Conservation (phyloP, 2,888 invertebrate species). For the Laspeyria flexula region DNA sequence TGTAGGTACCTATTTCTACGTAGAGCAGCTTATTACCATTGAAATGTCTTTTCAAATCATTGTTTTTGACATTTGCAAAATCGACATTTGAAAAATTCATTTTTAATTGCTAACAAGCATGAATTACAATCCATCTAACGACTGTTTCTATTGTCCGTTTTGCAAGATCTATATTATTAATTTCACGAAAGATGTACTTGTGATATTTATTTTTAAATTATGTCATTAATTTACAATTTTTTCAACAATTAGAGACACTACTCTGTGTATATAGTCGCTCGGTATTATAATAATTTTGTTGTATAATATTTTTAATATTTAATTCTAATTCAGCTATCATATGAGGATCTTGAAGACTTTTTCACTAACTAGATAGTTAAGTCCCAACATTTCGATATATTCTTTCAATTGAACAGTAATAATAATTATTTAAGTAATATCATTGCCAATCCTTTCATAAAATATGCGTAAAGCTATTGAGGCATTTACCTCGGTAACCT, state of each 20-base stretch:
- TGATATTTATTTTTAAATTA: too few relatives aligned
- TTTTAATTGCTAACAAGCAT: too few relatives aligned
- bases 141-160: too few relatives aligned
- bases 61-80: neutral
- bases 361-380: slow-evolving; percentile 34
- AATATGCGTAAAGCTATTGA: slow-evolving; percentile 19
- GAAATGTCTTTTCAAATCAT: neutral
- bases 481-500: slow-evolving; percentile 22
- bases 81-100: too few relatives aligned
- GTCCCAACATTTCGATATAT: slow-evolving; percentile 41
- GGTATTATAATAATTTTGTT: slow-evolving; percentile 22
- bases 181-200: too few relatives aligned
- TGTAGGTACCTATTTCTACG: too few relatives aligned
- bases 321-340: slow-evolving; percentile 38
- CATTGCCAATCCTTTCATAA: slow-evolving; percentile 17
- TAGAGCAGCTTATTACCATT: slow-evolving; percentile 16
- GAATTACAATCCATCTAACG: too few relatives aligned
- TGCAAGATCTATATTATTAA: too few relatives aligned
- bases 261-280: slow-evolving; percentile 25
- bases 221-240: too few relatives aligned
- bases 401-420: too few relatives aligned
- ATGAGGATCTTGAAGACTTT: slow-evolving; percentile 54
- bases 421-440: slow-evolving; percentile 24
- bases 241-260: neutral
- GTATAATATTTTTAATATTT: slow-evolving; percentile 28